phyloP scores from a whole-genome alignment of 2,888 invertebrate species.

The Periphyllus acericola region DNA sequence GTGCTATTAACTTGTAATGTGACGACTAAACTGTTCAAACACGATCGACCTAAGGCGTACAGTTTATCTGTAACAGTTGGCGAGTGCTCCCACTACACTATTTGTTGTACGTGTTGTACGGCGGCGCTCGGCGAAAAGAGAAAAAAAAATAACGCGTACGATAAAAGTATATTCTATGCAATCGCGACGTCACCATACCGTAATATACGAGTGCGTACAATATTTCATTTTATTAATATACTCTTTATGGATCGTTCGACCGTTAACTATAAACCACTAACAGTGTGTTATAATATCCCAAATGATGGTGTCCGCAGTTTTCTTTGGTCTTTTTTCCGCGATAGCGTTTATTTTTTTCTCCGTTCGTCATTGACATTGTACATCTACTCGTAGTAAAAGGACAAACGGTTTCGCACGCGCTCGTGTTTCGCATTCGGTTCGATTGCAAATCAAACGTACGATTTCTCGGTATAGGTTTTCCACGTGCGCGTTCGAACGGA shows the following conservation, averaged over 20 bases:
- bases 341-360: neutral
- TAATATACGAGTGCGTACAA: no score
- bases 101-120: neutral
- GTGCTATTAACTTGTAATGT: conserved; percentile 18
- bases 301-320: neutral
- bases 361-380: neutral
- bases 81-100: neutral
- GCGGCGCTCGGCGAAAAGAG: neutral
- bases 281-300: no score
- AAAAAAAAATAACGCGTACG: neutral
- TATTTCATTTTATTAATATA: no score
- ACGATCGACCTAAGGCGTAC: conserved; percentile 2
- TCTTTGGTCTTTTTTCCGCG: neutral
- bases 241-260: no score
- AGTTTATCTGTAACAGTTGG: neutral
- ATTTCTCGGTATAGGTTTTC: neutral
- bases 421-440: neutral
- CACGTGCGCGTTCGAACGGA: neutral
- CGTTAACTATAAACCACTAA: neutral
- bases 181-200: neutral
- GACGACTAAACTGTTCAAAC: conserved; percentile 33
- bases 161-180: neutral
- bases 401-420: neutral
- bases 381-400: no score
- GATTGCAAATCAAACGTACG: neutral